Evolutionary conservation across 2,888 invertebrate species (phyloP).

Genomic region (Andrena hattorfiana): DNA sequence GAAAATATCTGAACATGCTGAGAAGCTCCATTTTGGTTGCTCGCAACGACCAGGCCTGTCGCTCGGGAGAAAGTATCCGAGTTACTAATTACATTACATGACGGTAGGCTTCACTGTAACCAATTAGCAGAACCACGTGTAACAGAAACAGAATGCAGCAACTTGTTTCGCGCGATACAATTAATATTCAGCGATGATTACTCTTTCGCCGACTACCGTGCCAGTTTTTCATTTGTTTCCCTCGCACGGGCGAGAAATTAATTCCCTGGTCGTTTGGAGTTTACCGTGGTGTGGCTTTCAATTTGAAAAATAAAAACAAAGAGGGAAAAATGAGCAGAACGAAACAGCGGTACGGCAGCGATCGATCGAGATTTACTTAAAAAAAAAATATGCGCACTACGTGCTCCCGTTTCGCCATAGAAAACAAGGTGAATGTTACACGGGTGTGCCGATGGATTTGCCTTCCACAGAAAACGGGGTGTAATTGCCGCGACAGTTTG

Average conservation of each 20-base stretch:
- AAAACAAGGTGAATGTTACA: conserved; percentile 14
- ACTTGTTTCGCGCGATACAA: conserved; percentile 12
- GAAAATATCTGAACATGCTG: too few relatives aligned
- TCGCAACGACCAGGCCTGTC: too few relatives aligned
- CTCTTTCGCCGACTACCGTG: background rate
- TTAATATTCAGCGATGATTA: conserved; percentile 18
- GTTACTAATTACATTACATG: too few relatives aligned
- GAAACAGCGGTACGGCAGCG: background rate
- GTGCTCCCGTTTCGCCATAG: background rate
- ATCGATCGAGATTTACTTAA: conserved; percentile 29
- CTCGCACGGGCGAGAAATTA: conserved; percentile 14
- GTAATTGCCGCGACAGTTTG: background rate
- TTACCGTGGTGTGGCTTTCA: background rate
- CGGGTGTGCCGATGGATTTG: conserved; percentile 18
- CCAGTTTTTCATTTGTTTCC: conserved; percentile 9
- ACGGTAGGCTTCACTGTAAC: background rate
- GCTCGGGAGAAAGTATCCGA: too few relatives aligned
- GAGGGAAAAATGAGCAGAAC: background rate
- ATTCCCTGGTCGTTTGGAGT: conserved; percentile 20
- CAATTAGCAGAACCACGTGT: background rate
- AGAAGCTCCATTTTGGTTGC: too few relatives aligned
- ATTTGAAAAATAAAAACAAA: background rate
- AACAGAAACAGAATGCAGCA: background rate
- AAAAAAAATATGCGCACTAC: background rate
- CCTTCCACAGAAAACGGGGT: background rate